Evolutionary conservation across 2,888 invertebrate species (phyloP).

Genomic region (Thyatira batis): DNA sequence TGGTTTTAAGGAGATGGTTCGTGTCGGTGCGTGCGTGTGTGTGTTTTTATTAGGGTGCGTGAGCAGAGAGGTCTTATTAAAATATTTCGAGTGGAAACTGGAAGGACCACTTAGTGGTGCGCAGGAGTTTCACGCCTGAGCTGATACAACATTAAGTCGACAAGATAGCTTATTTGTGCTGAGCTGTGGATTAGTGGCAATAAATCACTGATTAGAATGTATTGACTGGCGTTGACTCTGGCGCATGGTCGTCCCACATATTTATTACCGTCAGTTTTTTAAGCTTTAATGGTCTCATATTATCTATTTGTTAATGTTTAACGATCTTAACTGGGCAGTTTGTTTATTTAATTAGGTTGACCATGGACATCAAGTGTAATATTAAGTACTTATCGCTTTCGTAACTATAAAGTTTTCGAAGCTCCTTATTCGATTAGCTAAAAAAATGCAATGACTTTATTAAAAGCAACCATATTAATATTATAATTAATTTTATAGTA

Average conservation of each 20-base stretch:
- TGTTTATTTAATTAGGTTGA: conserved; percentile 64
- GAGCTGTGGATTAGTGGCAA: conserved; percentile 79
- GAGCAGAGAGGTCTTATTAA: conserved; percentile 81
- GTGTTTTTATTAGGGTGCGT: conserved; percentile 81
- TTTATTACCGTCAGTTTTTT: conserved; percentile 70
- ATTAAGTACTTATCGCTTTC: conserved; percentile 39
- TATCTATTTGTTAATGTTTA: conserved; percentile 64
- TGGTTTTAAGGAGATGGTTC: conserved; percentile 62
- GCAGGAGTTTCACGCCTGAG: conserved; percentile 82
- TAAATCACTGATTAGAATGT: conserved; percentile 83
- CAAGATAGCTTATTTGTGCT: conserved; percentile 83
- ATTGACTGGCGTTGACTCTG: conserved; percentile 79
- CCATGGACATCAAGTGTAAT: conserved; percentile 54
- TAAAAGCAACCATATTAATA: conserved; percentile 8
- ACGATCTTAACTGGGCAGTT: conserved; percentile 54
- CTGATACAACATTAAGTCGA: conserved; percentile 82
- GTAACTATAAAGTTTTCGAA: conserved; percentile 37
- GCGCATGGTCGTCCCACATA: conserved; percentile 64
- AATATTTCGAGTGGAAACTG: conserved; percentile 83
- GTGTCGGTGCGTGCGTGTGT: conserved; percentile 63
- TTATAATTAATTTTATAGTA: conserved; percentile 5
- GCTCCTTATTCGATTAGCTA: conserved; percentile 14
- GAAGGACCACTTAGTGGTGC: conserved; percentile 82
- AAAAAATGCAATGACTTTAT: conserved; percentile 1
- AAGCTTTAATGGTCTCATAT: conserved; percentile 69